Evolutionary conservation across 2,888 invertebrate species (phyloP), one percentile per base, ranked within the genome.

Genomic region (Argynnis bischoffii): DNA sequence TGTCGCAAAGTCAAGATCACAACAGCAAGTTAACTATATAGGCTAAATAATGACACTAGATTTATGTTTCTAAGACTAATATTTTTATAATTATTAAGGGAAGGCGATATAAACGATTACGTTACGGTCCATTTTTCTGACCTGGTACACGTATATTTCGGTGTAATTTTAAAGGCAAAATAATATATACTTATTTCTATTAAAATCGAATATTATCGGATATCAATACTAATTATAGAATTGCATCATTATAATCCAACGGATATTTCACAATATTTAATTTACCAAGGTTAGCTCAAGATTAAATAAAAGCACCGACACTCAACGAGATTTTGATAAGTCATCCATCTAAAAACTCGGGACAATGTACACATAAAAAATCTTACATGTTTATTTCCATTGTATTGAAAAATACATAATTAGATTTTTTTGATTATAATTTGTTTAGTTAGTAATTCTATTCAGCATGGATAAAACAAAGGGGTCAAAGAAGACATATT

Each of bases 291-390:
- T 59, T 63, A 57, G 63, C 66, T 71, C 61, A 67, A 66, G 77
- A 79, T 67, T 64, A 54, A 85, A 81, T 79, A 81, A 82, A 78
- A 81, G 75, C 69, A 78, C 81, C 81, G 81, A 76, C 79, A 77
- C 78, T 81, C 78, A 76, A 76, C 76, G 72, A 74, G 72, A 70
- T 74, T 77, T 71, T 75, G 83, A 83, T 84, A 85, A 83, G 78
- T 81, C 83, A 84, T 79, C 79, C 80, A 77, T 79, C 82, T 78
- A 83, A 84, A 77, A 78, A 78, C 81, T 75, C 78, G 75, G 78
- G 79, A 86, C 85, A 84, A 84, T 81, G 82, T 81, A 81, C 79
- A 70, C 77, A 70, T 64, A 73, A 82, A 84, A 85, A 84, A 85
- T 79, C 72, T 66, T 46, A 66, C 61, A 26, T 26, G 78, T 72